Evolutionary conservation across 2,888 invertebrate species (phyloP), one percentile per base, ranked within the genome.

Genomic region (Drosophila aldrichi): DNA sequence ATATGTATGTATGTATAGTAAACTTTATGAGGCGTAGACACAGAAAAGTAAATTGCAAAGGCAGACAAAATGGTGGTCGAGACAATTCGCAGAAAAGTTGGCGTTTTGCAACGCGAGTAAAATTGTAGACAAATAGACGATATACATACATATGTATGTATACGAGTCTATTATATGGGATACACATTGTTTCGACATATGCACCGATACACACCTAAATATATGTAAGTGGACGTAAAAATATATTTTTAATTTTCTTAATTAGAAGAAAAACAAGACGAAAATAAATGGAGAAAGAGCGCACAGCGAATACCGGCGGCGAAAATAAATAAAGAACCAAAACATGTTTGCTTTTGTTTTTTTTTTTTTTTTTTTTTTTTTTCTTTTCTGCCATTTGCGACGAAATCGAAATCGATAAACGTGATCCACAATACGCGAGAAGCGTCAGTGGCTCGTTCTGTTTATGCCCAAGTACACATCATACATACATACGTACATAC

Each of bases 171-270:
- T 22, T 22, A 46, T 25, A 14, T 62, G 58, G 49, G 58, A 16
- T 46, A 57, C 70, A 75, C 59, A 61, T 48, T 52, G 46, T 71
- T 43, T 66, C 43, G 16, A 49, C 18, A 54, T 57, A 62, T 44
- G 20, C 38, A 18, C 44, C 46, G 44, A 55, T 65, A 72, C n/a
- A 44, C 46, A 54, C 48, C 29, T 18, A 25, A 7, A 57, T 22
- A 38, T 55, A 51, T 49, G 49, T 36, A n/a, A 20, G 9, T 40
- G 3, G 29, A 56, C 46, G 29, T 59, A 57, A 38, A 74, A n/a
- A 74, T 59, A 75, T 81, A 86, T 86, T 84, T 84, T 86, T 74
- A 88, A 88, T 84, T 88, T 88, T 70, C 67, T 69, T 84, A 84
- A 88, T 84, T 88, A 88, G 81, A 80, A 56, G 70, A 68, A 71